Evolutionary conservation across 1,140 invertebrate genomes (phyloP), one percentile per base, ranked within the genome.

Genomic region (Penaeus japonicus): DNA sequence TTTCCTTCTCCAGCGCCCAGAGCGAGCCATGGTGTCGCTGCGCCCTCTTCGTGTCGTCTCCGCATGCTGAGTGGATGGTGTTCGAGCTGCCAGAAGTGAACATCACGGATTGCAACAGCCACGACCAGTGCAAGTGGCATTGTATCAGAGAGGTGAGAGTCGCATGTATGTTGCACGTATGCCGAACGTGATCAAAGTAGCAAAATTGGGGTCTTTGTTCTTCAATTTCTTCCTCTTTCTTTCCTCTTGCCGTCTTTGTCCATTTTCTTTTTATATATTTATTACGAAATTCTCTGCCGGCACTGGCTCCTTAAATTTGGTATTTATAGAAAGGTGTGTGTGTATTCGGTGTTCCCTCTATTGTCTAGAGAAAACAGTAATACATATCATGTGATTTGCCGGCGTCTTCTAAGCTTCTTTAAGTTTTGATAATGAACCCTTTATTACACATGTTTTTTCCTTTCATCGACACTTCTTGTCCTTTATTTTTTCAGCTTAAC

Each of bases 101-200:
- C 70, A 73, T 73, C 35, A 32, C 27, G 7, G 27, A 27, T 4
- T 73, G 70, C 24, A 18, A 73, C 47, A 47, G 24, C 78, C 78
- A 81, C 78, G 73, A 73, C 78, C 78, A 81, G 24, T 87, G 85
- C 57, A 57, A 39, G 12, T 81, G 81, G 57, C 77, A 79, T 35
- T 87, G 85, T 24, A 53, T 62, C 30, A 54, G 30, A 4, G 85
- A 87, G 85, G 85, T 87, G n/a, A 62, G 30, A 22, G 12, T 59
- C 32, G 30, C 30, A 2, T 32, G 27, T 12, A 12, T 39, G 57
- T 54, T 24, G 10, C 57, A 0, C 17, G n/a, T 24, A 57, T 18
- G 47, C 15, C 47, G 1, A n/a, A 12, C 15, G 3, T 0, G 24
- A 15, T 70, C 0, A 1, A 4, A 2, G 27, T 4, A 3, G 15